These are phyloP conservation scores for Megalopta genalis DNA, from an alignment of 1,140 invertebrate species.

Conservation along the genomic window DNA sequence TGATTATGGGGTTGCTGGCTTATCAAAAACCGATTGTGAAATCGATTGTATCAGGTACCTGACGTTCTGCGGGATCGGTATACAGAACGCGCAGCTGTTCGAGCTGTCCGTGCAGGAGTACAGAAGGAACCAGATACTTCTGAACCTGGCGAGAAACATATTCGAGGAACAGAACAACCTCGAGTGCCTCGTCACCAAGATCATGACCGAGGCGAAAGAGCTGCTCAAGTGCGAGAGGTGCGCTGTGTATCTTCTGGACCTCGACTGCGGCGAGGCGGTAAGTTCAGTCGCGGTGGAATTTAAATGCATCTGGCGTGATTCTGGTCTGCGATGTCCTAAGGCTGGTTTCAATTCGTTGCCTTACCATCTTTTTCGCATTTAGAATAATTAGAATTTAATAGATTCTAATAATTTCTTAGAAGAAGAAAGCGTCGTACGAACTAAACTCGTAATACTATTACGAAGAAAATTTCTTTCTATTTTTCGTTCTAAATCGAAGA, in stretches of 20 bases:
- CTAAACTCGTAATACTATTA: too few relatives aligned
- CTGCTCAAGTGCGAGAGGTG: constrained; percentile 95
- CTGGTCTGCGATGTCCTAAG: too few relatives aligned
- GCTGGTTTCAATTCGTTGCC: too few relatives aligned
- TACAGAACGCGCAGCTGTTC: constrained; percentile 98
- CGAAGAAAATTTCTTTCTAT: too few relatives aligned
- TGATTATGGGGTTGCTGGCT: background rate
- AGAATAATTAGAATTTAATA: too few relatives aligned
- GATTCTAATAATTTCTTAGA: too few relatives aligned
- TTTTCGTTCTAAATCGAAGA: too few relatives aligned
- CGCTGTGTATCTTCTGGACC: constrained; percentile 92
- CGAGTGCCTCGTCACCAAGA: constrained; percentile 95
- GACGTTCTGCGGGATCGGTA: constrained; percentile 97
- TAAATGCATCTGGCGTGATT: too few relatives aligned
- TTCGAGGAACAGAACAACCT: constrained; percentile 90
- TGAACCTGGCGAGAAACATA: constrained; percentile 77
- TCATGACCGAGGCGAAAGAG: constrained; percentile 96
- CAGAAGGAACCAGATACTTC: constrained; percentile 90
- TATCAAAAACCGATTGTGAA: background rate
- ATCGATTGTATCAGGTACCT: constrained; percentile 86
- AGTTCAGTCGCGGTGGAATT: constrained; percentile 70
- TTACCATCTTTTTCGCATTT: too few relatives aligned
- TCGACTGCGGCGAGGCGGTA: constrained; percentile 92
- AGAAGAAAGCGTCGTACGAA: too few relatives aligned
- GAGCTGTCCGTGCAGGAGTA: constrained; percentile 96